These are phyloP conservation scores for Pteronura brasiliensis DNA, from an alignment of 2,113 vertebrate species.

Conservation along the genomic window DNA sequence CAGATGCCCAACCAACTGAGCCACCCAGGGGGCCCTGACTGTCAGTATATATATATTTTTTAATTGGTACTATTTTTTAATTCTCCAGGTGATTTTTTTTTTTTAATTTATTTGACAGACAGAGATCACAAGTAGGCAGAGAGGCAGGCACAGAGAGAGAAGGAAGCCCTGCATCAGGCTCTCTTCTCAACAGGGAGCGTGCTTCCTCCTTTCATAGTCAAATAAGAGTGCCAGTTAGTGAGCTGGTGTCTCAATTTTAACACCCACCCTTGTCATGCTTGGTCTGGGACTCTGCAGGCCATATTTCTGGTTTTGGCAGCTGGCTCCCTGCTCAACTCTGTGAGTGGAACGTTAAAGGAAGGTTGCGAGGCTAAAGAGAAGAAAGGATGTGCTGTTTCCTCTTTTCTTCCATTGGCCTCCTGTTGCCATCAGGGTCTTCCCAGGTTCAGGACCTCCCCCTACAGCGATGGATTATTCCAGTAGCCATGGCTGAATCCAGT, in stretches of 20 bases:
- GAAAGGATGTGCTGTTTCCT: neutral
- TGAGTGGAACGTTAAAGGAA: neutral
- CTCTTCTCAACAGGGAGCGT: too few relatives aligned
- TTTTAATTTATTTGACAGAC: too few relatives aligned
- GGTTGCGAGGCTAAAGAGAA: neutral
- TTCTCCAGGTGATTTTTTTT: neutral
- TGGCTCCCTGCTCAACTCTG: neutral
- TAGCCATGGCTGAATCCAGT: neutral
- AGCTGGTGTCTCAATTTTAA: constrained; percentile 34
- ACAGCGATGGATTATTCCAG: neutral
- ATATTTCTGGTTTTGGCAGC: neutral
- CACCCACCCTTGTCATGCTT: neutral
- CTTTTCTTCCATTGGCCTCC: neutral
- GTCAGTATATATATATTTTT: neutral
- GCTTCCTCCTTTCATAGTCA: too few relatives aligned
- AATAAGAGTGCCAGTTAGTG: constrained; percentile 17
- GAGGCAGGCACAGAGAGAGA: too few relatives aligned
- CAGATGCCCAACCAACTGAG: neutral
- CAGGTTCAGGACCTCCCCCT: neutral
- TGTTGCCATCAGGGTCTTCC: neutral
- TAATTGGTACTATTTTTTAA: neutral
- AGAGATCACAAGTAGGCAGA: too few relatives aligned
- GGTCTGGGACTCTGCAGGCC: neutral
- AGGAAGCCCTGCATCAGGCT: too few relatives aligned
- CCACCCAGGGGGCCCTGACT: neutral